These are phyloP conservation scores for Ptychadena robeensis DNA, from an alignment of 2,797 vertebrate genomes.

Conservation along the genomic window DNA sequence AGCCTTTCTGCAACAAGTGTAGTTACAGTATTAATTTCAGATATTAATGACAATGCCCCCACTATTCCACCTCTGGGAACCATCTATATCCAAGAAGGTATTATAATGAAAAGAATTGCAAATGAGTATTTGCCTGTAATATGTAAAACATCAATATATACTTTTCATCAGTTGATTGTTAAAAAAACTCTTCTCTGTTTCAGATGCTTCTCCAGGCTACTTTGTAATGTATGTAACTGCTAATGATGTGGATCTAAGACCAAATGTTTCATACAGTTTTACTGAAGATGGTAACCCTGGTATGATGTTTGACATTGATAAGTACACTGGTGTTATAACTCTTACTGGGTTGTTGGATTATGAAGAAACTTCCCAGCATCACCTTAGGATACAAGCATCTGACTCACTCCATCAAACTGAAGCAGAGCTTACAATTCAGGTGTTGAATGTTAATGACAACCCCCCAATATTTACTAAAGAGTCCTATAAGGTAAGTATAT, in stretches of 20 bases:
- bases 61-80: constrained; percentile 77
- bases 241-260: constrained; percentile 84
- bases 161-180: background rate
- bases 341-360: constrained; percentile 82
- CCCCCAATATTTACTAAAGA: constrained; percentile 84
- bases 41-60: constrained; percentile 91
- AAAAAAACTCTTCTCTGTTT: constrained; percentile 65
- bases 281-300: constrained; percentile 71
- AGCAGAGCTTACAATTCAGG: constrained; percentile 76
- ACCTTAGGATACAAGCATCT: constrained; percentile 78
- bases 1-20: constrained; percentile 78
- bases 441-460: constrained; percentile 91
- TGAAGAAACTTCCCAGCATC: constrained; percentile 78
- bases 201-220: constrained; percentile 84
- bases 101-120: background rate
- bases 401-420: constrained; percentile 83
- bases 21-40: constrained; percentile 84
- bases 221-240: constrained; percentile 80
- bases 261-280: constrained; percentile 84
- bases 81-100: constrained; percentile 86
- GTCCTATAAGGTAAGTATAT: constrained; percentile 83
- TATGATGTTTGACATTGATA: constrained; percentile 82
- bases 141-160: background rate
- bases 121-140: background rate
- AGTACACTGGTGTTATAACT: constrained; percentile 79